A percentile compares a stretch with the other conserved stretches of the same genome.
Conservation (phyloP, 2,113 vertebrate species). For the Serilophus lunatus region DNA sequence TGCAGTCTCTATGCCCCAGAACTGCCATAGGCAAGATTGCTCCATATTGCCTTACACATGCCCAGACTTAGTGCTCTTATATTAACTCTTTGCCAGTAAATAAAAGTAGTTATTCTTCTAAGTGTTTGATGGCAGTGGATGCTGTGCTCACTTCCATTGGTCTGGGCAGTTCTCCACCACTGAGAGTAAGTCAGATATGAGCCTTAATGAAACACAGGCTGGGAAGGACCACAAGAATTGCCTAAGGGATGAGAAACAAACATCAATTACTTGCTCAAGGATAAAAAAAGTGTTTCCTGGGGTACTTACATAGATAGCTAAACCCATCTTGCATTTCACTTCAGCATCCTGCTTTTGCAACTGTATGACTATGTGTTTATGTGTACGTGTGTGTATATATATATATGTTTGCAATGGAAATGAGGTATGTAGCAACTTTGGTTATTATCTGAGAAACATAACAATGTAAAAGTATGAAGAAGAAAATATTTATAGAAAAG, state of each 20-base stretch:
- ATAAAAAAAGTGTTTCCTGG: neutral
- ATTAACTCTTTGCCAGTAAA: neutral
- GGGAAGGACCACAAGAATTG: neutral
- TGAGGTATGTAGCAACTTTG: neutral
- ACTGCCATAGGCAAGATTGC: neutral
- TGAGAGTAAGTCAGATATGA: accelerated
- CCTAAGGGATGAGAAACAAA: neutral
- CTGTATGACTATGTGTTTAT: neutral
- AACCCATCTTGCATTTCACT: neutral
- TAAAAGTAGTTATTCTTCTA: neutral
- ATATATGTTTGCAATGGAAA: neutral
- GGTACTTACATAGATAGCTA: neutral
- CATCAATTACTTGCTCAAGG: neutral
- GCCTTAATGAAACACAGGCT: neutral
- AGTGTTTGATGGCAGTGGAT: neutral
- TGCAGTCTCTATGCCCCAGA: neutral
- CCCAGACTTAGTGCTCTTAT: neutral
- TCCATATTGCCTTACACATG: neutral
- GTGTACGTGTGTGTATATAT: neutral
- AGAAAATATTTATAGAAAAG: neutral
- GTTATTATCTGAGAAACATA: neutral
- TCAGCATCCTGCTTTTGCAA: neutral
- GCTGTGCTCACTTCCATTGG: neutral
- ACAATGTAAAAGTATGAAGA: neutral
- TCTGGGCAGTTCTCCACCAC: neutral